phyloP scores from a whole-genome alignment of 2,113 vertebrate species.

The Bothrops jararaca region DNA sequence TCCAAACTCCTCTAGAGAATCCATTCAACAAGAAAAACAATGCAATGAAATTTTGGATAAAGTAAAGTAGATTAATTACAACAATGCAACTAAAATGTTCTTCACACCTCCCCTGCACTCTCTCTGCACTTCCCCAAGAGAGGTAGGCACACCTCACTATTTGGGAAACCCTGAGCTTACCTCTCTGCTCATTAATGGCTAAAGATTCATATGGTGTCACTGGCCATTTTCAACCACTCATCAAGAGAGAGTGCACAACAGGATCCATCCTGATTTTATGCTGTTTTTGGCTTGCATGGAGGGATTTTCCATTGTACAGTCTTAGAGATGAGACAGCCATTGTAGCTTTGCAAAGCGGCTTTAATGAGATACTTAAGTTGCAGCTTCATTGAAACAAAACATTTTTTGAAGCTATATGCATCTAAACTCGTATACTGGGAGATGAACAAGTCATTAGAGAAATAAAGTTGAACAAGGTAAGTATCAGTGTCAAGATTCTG shows the following conservation, averaged over 20 bases:
- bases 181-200: neutral
- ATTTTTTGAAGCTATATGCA: too few relatives aligned
- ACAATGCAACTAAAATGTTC: neutral
- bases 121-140: neutral
- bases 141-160: neutral
- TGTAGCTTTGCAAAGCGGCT: too few relatives aligned
- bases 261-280: neutral
- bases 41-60: neutral
- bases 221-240: neutral
- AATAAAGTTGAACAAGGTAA: neutral
- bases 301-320: too few relatives aligned
- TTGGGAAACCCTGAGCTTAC: neutral
- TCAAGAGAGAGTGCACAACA: neutral
- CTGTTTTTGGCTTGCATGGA: too few relatives aligned
- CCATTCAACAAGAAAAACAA: neutral
- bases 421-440: too few relatives aligned
- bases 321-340: too few relatives aligned
- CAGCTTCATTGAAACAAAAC: too few relatives aligned
- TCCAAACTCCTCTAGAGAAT: neutral
- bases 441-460: too few relatives aligned
- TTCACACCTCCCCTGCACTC: neutral
- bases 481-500: neutral
- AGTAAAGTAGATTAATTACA: neutral
- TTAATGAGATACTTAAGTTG: too few relatives aligned
- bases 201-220: neutral